Evolutionary conservation across 1,140 invertebrate genomes (phyloP).

Genomic region (Steinernema feltiae): DNA sequence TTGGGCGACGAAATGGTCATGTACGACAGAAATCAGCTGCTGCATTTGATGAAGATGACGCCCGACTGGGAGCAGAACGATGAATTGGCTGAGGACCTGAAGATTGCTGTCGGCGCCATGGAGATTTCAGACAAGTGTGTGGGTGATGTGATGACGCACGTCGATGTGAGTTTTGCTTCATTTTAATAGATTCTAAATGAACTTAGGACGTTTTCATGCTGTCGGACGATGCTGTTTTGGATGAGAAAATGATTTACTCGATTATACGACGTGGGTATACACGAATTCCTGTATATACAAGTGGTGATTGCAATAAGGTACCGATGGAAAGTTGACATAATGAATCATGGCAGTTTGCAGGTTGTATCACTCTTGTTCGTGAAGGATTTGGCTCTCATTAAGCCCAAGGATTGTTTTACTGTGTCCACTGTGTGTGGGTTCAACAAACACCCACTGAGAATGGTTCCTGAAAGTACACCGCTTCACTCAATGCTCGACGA

Average conservation of each 20-base stretch:
- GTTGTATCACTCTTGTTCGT: constrained; percentile 90
- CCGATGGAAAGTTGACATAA: not conserved
- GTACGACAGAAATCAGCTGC: constrained; percentile 87
- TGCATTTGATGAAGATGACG: constrained; percentile 80
- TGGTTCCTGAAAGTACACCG: constrained; percentile 89
- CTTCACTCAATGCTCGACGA: constrained; percentile 90
- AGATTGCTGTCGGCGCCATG: constrained; percentile 63
- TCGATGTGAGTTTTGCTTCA: constrained; percentile 60
- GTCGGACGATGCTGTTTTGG: constrained; percentile 57
- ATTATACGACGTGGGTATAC: constrained; percentile 88
- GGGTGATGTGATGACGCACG: constrained; percentile 62
- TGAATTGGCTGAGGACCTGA: constrained; percentile 60
- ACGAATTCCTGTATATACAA: constrained; percentile 78
- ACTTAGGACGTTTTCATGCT: constrained; percentile 62
- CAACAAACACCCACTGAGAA: constrained; percentile 88
- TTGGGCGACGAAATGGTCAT: constrained; percentile 87
- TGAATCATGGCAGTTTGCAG: constrained; percentile 15
- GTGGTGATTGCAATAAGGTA: constrained; percentile 66
- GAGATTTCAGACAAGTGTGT: constrained; percentile 61
- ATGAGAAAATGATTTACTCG: constrained; percentile 74
- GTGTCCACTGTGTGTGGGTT: constrained; percentile 85
- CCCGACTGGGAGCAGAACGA: constrained; percentile 34
- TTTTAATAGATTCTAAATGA: not conserved
- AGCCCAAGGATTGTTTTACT: constrained; percentile 84
- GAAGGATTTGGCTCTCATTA: constrained; percentile 91